Evolutionary conservation across 2,113 vertebrate species (phyloP).

Genomic region (Todiramphus saurophagus): DNA sequence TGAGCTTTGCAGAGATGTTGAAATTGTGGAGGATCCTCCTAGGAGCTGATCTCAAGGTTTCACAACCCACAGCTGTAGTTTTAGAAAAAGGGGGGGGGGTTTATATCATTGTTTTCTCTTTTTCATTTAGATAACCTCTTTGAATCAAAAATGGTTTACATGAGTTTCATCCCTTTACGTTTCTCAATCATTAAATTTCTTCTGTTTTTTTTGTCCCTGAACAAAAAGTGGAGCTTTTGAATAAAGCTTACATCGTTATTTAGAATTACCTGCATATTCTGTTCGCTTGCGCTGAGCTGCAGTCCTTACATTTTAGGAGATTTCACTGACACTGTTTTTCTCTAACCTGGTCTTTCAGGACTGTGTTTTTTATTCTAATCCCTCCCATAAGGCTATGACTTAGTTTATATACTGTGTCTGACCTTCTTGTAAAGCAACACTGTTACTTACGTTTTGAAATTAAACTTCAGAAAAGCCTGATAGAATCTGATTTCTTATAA

Average conservation of each 20-base stretch:
- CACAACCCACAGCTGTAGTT: slow-evolving; percentile 23
- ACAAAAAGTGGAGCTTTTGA: not conserved
- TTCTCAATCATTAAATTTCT: not conserved
- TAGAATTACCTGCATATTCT: not conserved
- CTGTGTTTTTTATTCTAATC: not conserved
- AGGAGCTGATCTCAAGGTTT: slow-evolving; percentile 26
- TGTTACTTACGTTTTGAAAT: not conserved
- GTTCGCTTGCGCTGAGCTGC: not conserved
- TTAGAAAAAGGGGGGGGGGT: not conserved
- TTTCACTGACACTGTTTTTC: not conserved
- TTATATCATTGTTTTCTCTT: not conserved
- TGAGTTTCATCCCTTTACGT: not conserved
- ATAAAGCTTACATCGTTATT: not conserved
- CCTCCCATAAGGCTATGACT: not conserved
- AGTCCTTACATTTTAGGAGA: not conserved
- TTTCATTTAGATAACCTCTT: not conserved
- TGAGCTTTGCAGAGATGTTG: slow-evolving; percentile 37
- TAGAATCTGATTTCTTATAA: not conserved
- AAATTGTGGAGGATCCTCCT: slow-evolving; percentile 53
- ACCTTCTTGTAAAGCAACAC: not conserved
- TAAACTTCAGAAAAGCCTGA: not conserved
- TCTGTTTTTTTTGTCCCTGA: not conserved
- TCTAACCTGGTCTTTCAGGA: not conserved
- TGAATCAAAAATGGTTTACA: not conserved
- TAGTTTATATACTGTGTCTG: not conserved